These are phyloP conservation scores for Nannospalax galili DNA, from an alignment of 2,113 vertebrate species.

Conservation along the genomic window DNA sequence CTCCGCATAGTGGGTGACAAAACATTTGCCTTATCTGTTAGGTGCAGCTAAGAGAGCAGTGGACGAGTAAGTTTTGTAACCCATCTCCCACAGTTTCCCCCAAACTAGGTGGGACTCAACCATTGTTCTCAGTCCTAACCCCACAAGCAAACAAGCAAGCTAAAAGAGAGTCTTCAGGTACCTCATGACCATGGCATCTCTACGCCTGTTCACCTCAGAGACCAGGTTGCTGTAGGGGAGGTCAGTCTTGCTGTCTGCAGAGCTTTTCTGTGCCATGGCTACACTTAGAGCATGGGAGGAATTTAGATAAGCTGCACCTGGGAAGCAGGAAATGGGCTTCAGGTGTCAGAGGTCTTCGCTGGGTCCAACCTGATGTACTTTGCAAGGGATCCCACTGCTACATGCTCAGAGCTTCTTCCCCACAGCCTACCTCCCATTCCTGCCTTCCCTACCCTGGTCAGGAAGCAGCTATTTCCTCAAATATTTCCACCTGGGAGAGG, in stretches of 20 bases:
- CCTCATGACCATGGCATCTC: slow-evolving; percentile 69
- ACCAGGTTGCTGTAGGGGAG: slow-evolving; percentile 63
- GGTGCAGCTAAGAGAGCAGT: not conserved
- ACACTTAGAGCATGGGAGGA: not conserved
- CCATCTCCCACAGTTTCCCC: accelerated
- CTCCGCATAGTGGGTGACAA: not conserved
- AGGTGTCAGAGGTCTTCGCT: not conserved
- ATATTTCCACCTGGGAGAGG: not conserved
- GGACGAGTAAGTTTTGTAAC: not conserved
- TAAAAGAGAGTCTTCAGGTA: not conserved
- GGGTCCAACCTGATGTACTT: accelerated
- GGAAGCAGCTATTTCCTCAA: not conserved
- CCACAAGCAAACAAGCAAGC: not conserved
- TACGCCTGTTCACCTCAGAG: slow-evolving; percentile 70
- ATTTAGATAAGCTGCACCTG: not conserved
- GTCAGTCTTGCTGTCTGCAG: accelerated
- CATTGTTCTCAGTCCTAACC: not conserved
- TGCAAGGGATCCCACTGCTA: not conserved
- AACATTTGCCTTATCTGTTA: not conserved
- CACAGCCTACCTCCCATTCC: accelerated
- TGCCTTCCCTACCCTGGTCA: accelerated
- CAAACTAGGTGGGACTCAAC: not conserved
- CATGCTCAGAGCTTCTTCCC: not conserved
- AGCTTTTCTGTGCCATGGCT: slow-evolving; percentile 30
- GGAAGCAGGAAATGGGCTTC: not conserved